These are phyloP conservation scores for Amphiprion clarkii DNA, from an alignment of 2,797 vertebrate genomes.

Conservation along the genomic window DNA sequence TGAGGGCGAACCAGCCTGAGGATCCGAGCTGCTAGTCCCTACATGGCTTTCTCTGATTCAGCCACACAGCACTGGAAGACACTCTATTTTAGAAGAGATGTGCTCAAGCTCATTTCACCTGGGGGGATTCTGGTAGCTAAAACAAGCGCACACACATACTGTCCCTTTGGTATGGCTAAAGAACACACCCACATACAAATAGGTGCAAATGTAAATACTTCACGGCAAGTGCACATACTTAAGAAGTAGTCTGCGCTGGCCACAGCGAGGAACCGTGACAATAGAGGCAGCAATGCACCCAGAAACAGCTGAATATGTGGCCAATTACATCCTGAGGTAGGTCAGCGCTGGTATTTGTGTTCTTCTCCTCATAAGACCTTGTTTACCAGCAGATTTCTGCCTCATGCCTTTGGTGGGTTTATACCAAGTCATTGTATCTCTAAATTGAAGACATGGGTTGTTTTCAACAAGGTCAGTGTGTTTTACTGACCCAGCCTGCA, in stretches of 20 bases:
- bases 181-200: slow-evolving; percentile 46
- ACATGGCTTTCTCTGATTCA: slow-evolving; percentile 40
- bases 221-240: slow-evolving; percentile 25
- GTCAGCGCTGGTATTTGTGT: slow-evolving; percentile 19
- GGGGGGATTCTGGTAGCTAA: slow-evolving; percentile 63
- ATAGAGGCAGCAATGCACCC: slow-evolving; percentile 53
- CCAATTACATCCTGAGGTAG: slow-evolving; percentile 76
- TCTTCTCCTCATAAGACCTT: slow-evolving; percentile 34
- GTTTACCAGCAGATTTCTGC: slow-evolving; percentile 41
- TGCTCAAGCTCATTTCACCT: slow-evolving; percentile 60
- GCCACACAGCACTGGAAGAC: slow-evolving; percentile 25
- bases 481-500: slow-evolving; percentile 10
- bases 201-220: slow-evolving; percentile 33
- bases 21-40: slow-evolving; percentile 18
- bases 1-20: slow-evolving; percentile 20
- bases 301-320: slow-evolving; percentile 73
- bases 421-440: slow-evolving; percentile 48
- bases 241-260: slow-evolving; percentile 8
- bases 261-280: slow-evolving; percentile 11
- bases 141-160: slow-evolving; percentile 49
- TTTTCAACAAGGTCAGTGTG: slow-evolving; percentile 39
- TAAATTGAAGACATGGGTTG: slow-evolving; percentile 63
- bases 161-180: slow-evolving; percentile 14
- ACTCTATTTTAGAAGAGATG: slow-evolving; percentile 63
- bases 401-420: slow-evolving; percentile 23